Evolutionary conservation across 2,113 vertebrate genomes (phyloP).

Genomic region (Fulmarus glacialis): DNA sequence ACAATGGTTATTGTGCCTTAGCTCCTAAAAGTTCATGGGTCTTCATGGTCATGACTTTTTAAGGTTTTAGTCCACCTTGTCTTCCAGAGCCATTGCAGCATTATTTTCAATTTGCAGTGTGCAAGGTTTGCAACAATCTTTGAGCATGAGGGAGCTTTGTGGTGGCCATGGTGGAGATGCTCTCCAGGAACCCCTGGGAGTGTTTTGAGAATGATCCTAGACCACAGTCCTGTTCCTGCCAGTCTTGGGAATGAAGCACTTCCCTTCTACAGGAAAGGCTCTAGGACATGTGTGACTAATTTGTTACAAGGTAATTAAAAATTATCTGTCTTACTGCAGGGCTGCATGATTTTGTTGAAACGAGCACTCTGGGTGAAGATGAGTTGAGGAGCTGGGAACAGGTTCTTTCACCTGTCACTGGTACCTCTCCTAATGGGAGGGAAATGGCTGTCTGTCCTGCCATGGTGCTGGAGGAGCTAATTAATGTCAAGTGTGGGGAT

Average conservation of each 20-base stretch:
- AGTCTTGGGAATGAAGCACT: not conserved
- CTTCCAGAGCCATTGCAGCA: not conserved
- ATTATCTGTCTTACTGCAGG: not conserved
- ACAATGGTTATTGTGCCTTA: not conserved
- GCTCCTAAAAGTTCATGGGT: not conserved
- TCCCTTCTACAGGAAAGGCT: not conserved
- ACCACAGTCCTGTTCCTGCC: not conserved
- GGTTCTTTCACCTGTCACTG: not conserved
- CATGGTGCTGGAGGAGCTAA: not conserved
- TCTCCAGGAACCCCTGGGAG: not conserved
- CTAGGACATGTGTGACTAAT: conserved; percentile 4
- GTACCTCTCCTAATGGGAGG: not conserved
- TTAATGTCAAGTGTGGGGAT: not conserved
- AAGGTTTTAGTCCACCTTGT: not conserved
- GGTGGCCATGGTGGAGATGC: not conserved
- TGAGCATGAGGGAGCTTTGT: not conserved
- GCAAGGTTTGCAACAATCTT: not conserved
- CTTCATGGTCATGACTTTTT: not conserved
- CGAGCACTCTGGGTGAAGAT: not conserved
- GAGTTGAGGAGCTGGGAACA: not conserved
- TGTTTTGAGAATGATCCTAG: not conserved
- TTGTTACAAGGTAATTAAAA: conserved; percentile 43
- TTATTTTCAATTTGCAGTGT: not conserved
- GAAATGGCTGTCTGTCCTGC: not conserved
- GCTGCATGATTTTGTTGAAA: not conserved